Evolutionary conservation across 2,113 vertebrate genomes (phyloP), one percentile per base, ranked within the genome.

Genomic region (Dipodomys merriami): DNA sequence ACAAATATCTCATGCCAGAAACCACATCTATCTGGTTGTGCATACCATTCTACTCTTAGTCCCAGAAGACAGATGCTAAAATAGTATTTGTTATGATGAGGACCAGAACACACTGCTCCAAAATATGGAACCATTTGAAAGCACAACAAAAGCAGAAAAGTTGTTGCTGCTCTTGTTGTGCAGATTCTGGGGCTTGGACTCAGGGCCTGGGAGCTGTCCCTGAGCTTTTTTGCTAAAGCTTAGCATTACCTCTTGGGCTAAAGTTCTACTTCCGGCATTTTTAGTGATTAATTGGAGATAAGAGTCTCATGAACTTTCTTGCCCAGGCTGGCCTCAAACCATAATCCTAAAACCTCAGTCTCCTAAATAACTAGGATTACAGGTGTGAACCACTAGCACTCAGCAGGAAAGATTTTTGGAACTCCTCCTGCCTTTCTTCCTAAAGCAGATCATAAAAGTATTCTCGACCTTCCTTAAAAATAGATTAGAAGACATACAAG

Each of bases 41-140:
- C 1, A 65, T 8, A 72, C 18, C 33, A 77, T 0, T 77, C 12
- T 29, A 67, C 8, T 6, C 33, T 20, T 62, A 79, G 46, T n/a
- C 35, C 49, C 46, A 85, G 69, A 44, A 85, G 6, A 91, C 27
- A 88, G 89, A 88, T 64, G 5, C 65, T 89, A 35, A 92, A 90
- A 93, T 68, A 85, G 30, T 64, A 33, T 49, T 91, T 72, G 35
- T 23, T 57, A 22, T 23, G 3, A 77, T 44, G 27, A n/a, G 2
- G 18, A 57, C 57, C 44, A 44, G 72, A 22, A 68, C n/a, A 57
- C 30, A 7, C 25, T 67, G 29, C 33, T 18, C n/a, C 46, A 39
- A 84, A 91, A 68, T 57, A 77, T 8, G 7, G n/a, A 19, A 57
- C 20, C 44, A 76, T 67, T 53, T 29, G 44, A 91, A 19, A 30